These are phyloP conservation scores for Venustaconcha ellipsiformis DNA, from an alignment of 1,140 invertebrate species.

Conservation along the genomic window DNA sequence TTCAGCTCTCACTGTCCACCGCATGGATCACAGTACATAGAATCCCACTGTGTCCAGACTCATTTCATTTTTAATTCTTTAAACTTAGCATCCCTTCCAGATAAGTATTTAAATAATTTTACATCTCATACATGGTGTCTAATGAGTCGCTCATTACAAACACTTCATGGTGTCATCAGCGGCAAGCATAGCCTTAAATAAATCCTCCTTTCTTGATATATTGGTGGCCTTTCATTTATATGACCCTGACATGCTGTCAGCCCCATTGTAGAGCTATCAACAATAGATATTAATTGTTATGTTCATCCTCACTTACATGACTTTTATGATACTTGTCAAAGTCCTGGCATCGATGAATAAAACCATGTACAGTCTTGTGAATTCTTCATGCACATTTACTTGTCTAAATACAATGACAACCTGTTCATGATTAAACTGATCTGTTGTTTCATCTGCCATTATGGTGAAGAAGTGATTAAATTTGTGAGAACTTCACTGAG, in stretches of 20 bases:
- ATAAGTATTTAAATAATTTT: constrained; percentile 26
- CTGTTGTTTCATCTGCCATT: constrained; percentile 28
- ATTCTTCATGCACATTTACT: constrained; percentile 5
- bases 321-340: constrained; percentile 11
- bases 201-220: background rate
- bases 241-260: constrained; percentile 14
- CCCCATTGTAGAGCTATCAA: constrained; percentile 24
- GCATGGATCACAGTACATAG: constrained; percentile 2
- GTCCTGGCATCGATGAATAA: constrained; percentile 8
- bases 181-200: constrained; percentile 5
- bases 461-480: constrained; percentile 21
- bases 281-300: constrained; percentile 7
- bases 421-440: constrained; percentile 25
- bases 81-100: background rate
- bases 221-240: constrained; percentile 6
- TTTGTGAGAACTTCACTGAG: constrained; percentile 9
- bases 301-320: constrained; percentile 3
- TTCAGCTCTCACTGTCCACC: constrained; percentile 9
- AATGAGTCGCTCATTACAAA: constrained; percentile 12
- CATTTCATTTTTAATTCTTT: constrained; percentile 7
- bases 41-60: too few relatives aligned
- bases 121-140: background rate
- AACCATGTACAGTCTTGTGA: constrained; percentile 20
- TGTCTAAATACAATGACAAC: constrained; percentile 21
- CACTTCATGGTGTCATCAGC: constrained; percentile 18